Base-by-base conservation (phyloP, 2,888 invertebrate genomes). In the Brachyopa scutellaris region DNA sequence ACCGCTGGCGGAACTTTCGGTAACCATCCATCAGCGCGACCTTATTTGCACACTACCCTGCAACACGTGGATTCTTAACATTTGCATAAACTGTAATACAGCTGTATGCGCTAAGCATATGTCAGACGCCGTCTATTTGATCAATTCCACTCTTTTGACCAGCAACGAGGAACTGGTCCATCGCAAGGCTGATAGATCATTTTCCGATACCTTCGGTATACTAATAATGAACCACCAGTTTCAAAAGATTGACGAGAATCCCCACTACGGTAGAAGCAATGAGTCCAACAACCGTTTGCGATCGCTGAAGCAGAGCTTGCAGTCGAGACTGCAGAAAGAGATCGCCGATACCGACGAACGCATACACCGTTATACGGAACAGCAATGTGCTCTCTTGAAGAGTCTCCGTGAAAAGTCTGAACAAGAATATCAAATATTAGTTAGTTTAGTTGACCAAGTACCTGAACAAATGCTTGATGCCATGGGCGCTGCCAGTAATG, bases 361-460 rank as follows among this genome's bases (percentile, higher is more conserved):
- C 85, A 94, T 97, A 77, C 93, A 94, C 86, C 93, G 93, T 77
- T 96, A 93, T 90, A 93, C 94, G 84, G 94, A 94, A 86, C 93
- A 94, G 87, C 94, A 95, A 87, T 95, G 95, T 91, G 93, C 93
- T 77, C 92, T 94, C 85, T 92, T 96, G 86, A 95, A 96, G 88
- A 93, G 93, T 84, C 94, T 93, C 89, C 93, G 93, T 87, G 95
- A 95, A 88, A 93, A 92, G 87, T 94, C 94, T 84, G 94, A 94
- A 87, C 93, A 92, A 86, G 95, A 96, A 89, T 94, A 94, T 88
- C 93, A 93, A 89, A 91, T 93, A 88, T 92, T 94, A 90, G 91
- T 92, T 88, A 93, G 93, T 92, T 84, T 86, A 51, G 86, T 89
- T 42, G 87, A 87, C 66, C 86, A 84, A 80, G 85, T 90, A 85